Evolutionary conservation across 2,797 vertebrate species (phyloP), one percentile per base, ranked within the genome.

Genomic region (Peromyscus aztecus): DNA sequence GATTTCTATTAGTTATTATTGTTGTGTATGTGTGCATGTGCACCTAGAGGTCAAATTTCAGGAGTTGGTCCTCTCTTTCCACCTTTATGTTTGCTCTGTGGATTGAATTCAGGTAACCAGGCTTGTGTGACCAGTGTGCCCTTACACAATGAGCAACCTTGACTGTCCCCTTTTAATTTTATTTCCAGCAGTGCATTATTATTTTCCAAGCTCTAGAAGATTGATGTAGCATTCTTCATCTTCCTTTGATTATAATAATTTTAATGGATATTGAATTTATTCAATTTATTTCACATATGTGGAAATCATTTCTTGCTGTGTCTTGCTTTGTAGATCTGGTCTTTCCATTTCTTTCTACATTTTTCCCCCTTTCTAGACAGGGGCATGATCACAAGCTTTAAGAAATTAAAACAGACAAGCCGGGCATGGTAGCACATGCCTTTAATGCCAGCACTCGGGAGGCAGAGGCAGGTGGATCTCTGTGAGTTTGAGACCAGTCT

Each of bases 241-340:
- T 91, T 55, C 37, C 14, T 76, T 95, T 92, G 57, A 31, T 67
- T 71, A 57, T 85, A 23, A 21, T 82, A 81, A 46, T 78, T 83
- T 90, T 23, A 82, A 55, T 89, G 65, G 29, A 23, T 55, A 40
- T 19, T 65, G 57, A 84, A 87, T 82, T 76, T 89, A 5, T 92
- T 87, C 29, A 46, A 49, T 75, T 83, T 91, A 82, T 89, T 96
- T 91, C 84, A 80, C 31, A 71, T 59, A 46, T 73, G 55, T 86
- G 75, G 49, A 90, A 43, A 84, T 59, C 65, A 65, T 90, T 29
- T 91, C 46, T 90, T 27, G 82, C 21, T 12, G 12, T 83, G 10
- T 83, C 92, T 94, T 86, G 55, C 90, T 17, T 16, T 14, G 11
- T 90, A 55, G 24, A 80, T 14, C 12, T 89, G 10, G 85, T 40